These are phyloP conservation scores for Callimorpha dominula DNA, from an alignment of 2,888 invertebrate species.

Conservation along the genomic window DNA sequence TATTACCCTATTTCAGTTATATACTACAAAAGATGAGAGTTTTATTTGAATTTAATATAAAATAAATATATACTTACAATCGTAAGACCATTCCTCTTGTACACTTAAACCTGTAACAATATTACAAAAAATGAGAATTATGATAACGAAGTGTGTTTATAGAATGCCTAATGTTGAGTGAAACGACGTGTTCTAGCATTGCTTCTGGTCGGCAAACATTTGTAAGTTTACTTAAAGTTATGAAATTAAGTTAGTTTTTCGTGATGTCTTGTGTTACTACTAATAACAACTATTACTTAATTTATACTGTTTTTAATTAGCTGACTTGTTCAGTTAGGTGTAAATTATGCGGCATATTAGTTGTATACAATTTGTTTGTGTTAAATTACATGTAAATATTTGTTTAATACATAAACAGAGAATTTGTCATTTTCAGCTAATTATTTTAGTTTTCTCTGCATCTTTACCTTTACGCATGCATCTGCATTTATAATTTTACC, in stretches of 20 bases:
- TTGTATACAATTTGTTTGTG: too few relatives aligned
- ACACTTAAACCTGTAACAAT: conserved; percentile 66
- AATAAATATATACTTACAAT: conserved; percentile 61
- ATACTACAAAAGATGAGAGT: too few relatives aligned
- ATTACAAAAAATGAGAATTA: not conserved
- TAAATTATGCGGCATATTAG: not conserved
- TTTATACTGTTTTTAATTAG: too few relatives aligned
- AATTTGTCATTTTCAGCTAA: too few relatives aligned
- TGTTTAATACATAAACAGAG: too few relatives aligned
- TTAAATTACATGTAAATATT: too few relatives aligned
- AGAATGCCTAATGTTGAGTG: not conserved
- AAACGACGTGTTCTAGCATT: not conserved
- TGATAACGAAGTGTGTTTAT: not conserved
- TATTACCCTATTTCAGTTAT: not conserved
- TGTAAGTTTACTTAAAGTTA: not conserved
- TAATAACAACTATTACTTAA: not conserved
- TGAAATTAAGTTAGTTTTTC: not conserved
- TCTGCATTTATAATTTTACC: too few relatives aligned
- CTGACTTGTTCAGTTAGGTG: too few relatives aligned
- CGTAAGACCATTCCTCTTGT: conserved; percentile 71
- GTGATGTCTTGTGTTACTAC: not conserved
- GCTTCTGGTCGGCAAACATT: not conserved
- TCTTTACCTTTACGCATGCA: too few relatives aligned
- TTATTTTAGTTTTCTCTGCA: too few relatives aligned
- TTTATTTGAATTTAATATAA: not conserved